These are phyloP conservation scores for human DNA, from an alignment of 2,113 vertebrate species.

Conservation along the genomic window DNA sequence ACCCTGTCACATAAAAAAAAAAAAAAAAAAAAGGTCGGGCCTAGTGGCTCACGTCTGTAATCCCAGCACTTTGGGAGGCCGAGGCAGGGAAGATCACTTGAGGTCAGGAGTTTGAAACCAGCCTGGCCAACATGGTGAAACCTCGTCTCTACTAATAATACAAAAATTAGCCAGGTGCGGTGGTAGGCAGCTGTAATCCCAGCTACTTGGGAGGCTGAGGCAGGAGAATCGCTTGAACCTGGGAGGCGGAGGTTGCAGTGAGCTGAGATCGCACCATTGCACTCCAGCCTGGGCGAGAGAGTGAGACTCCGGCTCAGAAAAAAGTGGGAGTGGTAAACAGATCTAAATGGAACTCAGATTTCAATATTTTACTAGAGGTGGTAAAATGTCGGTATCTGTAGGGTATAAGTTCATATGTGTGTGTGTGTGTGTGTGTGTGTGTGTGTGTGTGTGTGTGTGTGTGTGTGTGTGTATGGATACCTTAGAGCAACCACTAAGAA, in stretches of 20 bases:
- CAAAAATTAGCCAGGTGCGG: no score
- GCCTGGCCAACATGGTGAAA: no score
- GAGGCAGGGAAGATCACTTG: no score
- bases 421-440: not conserved
- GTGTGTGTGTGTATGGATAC: not conserved
- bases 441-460: not conserved
- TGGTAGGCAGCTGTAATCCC: no score
- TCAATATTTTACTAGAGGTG: slow-evolving; percentile 13
- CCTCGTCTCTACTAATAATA: no score
- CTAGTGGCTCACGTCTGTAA: no score
- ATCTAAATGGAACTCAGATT: not conserved
- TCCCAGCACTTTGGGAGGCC: no score
- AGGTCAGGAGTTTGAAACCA: no score
- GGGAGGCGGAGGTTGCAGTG: no score
- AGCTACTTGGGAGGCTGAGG: no score
- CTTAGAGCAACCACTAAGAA: not conserved
- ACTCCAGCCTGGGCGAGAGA: not conserved
- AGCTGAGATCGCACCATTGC: no score
- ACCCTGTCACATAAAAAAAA: not conserved
- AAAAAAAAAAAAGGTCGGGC: not conserved
- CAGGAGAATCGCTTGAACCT: no score
- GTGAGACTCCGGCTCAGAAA: not conserved
- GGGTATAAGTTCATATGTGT: not conserved
- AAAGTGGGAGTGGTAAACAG: not conserved
- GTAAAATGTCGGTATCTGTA: not conserved